Evolutionary conservation across 2,888 invertebrate species (phyloP), one percentile per base, ranked within the genome.

Genomic region (Keiferia lycopersicella): DNA sequence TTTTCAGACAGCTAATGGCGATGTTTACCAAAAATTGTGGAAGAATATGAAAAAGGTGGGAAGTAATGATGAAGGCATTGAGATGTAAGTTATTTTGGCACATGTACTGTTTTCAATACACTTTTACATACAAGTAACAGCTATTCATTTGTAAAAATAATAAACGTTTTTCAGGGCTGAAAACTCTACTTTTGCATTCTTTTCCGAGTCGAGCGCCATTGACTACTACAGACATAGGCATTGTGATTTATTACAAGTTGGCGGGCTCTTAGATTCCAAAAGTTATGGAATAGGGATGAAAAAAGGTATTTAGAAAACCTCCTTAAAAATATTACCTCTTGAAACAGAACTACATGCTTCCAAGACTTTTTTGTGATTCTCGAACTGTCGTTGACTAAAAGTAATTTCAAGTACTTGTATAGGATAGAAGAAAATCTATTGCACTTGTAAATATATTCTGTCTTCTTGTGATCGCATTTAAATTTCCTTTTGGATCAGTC

Each of bases 271-370:
- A 6, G 97, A 97, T 78, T 94, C 95, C 34, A 97, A 97, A 84
- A 96, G 96, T 70, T 97, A 97, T 75, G 97, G 96, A 11, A 96
- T 97, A 61, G 97, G 96, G n/a, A 95, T 97, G 94, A 94, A 94
- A 74, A 95, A 95, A 91, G 92, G 96, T 96, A 16, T 14, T 22
- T 11, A 11, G 50, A 8, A 34, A 34, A 34, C 34, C n/a, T n/a
- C n/a, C n/a, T n/a, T n/a, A n/a, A n/a, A n/a, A n/a, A n/a, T n/a
- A n/a, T n/a, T n/a, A n/a, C n/a, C n/a, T 10, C 34, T 7, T 34
- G 4, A 34, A 10, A 10, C 8, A 10, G 6, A 34, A 34, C 34
- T 1, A 34, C 8, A 34, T 34, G 8, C 8, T 34, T 34, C 34
- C 30, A 30, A 30, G 3, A 4, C 6, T 30, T 30, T 30, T 30